Conservation (phyloP, 2,888 invertebrate genomes). For the Orchesellides sinensis region DNA sequence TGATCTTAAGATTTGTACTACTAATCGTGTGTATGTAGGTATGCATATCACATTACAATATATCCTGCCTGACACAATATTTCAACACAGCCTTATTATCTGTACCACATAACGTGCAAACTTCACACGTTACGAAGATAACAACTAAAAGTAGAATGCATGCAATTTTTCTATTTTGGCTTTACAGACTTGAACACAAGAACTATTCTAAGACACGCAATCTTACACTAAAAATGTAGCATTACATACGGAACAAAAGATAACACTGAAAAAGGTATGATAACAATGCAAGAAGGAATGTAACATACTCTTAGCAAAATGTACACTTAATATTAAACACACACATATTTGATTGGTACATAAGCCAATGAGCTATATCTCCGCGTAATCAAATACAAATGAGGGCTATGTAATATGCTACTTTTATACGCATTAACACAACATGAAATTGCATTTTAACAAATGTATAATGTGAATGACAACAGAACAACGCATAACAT, state of each 20-base stretch:
- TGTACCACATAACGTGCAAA: background rate
- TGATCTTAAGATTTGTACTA: too few relatives aligned
- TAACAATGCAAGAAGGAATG: background rate
- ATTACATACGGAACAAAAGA: background rate
- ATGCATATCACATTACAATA: too few relatives aligned
- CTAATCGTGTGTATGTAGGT: too few relatives aligned
- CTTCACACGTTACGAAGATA: background rate
- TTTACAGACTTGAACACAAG: background rate
- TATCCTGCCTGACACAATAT: background rate
- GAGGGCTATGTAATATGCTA: too few relatives aligned
- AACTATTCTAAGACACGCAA: background rate
- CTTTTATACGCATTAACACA: background rate
- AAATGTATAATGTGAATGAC: background rate
- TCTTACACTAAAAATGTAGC: background rate
- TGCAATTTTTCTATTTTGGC: background rate
- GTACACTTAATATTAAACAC: background rate
- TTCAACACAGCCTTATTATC: too few relatives aligned
- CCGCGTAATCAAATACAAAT: background rate
- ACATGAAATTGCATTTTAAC: too few relatives aligned
- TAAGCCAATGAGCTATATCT: background rate
- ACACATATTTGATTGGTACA: background rate
- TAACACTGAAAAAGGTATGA: background rate
- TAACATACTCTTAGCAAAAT: background rate
- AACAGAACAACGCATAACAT: background rate
- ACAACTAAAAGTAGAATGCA: too few relatives aligned